Conservation (phyloP, 92 coral and sea anemone genomes). For the Anthopleura xanthogrammica region DNA sequence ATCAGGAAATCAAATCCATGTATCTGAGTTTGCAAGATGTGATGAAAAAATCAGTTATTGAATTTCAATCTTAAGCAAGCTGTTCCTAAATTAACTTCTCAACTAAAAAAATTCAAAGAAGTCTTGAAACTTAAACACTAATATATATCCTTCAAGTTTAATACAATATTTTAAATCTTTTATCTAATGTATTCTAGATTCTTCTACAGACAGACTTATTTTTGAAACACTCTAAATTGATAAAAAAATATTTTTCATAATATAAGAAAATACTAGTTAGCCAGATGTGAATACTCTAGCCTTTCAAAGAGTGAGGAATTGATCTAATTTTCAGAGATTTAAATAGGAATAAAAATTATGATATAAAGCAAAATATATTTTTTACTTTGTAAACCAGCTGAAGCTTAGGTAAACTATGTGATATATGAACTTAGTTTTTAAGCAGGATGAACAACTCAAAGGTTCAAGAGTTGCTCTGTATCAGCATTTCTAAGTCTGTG, state of each 20-base stretch:
- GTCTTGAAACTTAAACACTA: neutral
- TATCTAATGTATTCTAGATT: constrained; percentile 7
- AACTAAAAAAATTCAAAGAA: neutral
- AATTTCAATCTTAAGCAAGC: constrained; percentile 17
- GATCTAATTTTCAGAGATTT: neutral
- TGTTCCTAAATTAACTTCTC: constrained; percentile 8
- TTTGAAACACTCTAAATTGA: neutral
- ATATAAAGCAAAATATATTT: neutral
- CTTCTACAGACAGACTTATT: neutral
- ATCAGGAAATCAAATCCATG: constrained; percentile 31
- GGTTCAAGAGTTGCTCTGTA: neutral
- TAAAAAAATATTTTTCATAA: neutral
- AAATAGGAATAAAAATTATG: neutral
- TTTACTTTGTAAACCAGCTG: neutral
- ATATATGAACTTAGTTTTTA: neutral
- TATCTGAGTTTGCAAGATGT: constrained; percentile 37
- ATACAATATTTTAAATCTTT: neutral
- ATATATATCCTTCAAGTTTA: neutral
- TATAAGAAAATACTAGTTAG: neutral
- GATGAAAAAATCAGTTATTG: constrained; percentile 10
- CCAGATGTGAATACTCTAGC: constrained; percentile 1
- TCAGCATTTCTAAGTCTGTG: neutral
- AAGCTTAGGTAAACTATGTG: neutral
- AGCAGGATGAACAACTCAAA: neutral
- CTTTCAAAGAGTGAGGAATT: neutral